phyloP scores from a whole-genome alignment of 2,797 vertebrate genomes.

The Clarias pachynema region DNA sequence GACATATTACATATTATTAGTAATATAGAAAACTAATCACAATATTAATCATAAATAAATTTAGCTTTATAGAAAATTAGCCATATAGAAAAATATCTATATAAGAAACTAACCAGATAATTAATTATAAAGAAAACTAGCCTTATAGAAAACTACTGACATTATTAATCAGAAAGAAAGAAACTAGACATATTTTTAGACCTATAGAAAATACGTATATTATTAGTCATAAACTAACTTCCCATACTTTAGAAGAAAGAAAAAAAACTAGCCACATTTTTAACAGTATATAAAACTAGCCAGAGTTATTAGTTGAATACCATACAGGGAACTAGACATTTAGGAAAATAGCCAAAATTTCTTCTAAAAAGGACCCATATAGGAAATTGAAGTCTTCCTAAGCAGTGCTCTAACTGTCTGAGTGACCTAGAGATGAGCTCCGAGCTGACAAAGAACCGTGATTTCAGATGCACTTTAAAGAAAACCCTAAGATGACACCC shows the following conservation, averaged over 20 bases:
- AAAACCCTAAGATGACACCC: background rate
- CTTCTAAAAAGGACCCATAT: background rate
- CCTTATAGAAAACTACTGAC: background rate
- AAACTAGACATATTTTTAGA: background rate
- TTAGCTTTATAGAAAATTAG: background rate
- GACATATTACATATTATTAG: background rate
- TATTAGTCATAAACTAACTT: too few species aligned
- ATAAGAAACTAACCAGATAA: background rate
- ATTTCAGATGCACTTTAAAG: slow-evolving; percentile 9
- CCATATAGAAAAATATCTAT: background rate
- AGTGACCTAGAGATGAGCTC: background rate
- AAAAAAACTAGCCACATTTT: background rate
- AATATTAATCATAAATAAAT: background rate
- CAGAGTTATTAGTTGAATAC: background rate
- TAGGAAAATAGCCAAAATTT: background rate
- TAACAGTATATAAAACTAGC: background rate
- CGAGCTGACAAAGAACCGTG: slow-evolving; percentile 16
- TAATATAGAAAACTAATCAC: background rate
- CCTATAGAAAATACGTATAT: background rate
- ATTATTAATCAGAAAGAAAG: background rate
- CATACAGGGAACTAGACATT: background rate
- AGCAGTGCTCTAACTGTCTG: background rate
- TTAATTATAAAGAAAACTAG: background rate
- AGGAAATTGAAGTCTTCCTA: background rate
- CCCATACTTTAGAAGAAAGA: too few species aligned